Evolutionary conservation across 2,797 vertebrate species (phyloP).

Genomic region (Sebastolobus alascanus): DNA sequence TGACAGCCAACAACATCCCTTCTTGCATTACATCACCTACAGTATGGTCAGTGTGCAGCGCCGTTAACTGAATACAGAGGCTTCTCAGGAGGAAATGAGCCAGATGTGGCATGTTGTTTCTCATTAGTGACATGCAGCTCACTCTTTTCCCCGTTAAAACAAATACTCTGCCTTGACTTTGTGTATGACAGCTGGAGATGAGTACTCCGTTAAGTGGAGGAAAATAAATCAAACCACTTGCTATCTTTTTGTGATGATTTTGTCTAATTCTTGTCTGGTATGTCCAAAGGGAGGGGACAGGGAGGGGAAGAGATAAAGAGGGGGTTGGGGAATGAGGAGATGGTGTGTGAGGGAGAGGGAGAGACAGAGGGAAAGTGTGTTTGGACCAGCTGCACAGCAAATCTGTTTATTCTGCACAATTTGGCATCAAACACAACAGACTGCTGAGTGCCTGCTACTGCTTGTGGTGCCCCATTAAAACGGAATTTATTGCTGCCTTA

Average conservation of each 20-base stretch:
- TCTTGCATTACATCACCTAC: not conserved
- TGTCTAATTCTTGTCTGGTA: conserved; percentile 67
- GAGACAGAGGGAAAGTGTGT: conserved; percentile 58
- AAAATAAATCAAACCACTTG: conserved; percentile 73
- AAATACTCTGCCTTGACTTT: conserved; percentile 55
- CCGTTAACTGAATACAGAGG: not conserved
- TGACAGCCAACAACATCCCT: not conserved
- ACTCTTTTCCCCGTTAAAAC: conserved; percentile 51
- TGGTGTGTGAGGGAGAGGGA: conserved; percentile 31
- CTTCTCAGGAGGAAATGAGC: conserved; percentile 43
- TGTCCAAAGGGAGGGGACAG: conserved; percentile 24
- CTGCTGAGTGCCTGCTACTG: conserved; percentile 82
- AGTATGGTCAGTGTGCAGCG: not conserved
- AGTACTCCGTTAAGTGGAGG: conserved; percentile 69
- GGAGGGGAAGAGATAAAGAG: conserved; percentile 23
- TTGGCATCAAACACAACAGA: conserved; percentile 86
- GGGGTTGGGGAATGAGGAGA: conserved; percentile 27
- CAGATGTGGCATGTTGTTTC: conserved; percentile 70
- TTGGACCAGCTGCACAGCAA: conserved; percentile 82
- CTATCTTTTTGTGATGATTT: conserved; percentile 69
- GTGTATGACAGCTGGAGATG: conserved; percentile 69
- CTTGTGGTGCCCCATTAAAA: conserved; percentile 83
- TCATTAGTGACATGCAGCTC: conserved; percentile 60
- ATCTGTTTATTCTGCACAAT: conserved; percentile 88
- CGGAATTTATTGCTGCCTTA: conserved; percentile 82